phyloP scores from a whole-genome alignment of 2,888 invertebrate genomes.

The Helobdella robusta region DNA sequence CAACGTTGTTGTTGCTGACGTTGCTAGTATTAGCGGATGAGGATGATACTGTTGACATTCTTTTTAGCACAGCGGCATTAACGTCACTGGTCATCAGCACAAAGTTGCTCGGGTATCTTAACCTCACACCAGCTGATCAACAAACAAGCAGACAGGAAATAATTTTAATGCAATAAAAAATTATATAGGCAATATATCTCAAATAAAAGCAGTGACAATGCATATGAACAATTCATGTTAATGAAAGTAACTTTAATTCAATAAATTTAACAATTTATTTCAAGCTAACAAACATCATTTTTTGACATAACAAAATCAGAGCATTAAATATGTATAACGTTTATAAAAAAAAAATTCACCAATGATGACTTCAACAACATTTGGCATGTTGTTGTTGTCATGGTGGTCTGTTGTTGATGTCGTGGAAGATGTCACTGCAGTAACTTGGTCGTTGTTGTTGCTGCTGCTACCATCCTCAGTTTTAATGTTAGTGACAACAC shows the following conservation, averaged over 20 bases:
- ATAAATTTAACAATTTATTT: too few species aligned
- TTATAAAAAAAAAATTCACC: too few species aligned
- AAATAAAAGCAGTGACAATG: too few species aligned
- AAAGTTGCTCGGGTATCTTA: slow-evolving; percentile 91
- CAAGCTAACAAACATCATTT: too few species aligned
- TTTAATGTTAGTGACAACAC: background rate
- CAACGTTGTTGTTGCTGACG: background rate
- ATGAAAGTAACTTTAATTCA: too few species aligned
- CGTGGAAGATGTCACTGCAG: too few species aligned
- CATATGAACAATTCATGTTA: too few species aligned
- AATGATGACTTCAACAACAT: slow-evolving; percentile 57
- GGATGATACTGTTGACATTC: slow-evolving; percentile 20
- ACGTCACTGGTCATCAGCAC: slow-evolving; percentile 60
- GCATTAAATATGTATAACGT: too few species aligned
- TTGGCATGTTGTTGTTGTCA: slow-evolving; percentile 47
- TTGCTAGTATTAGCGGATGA: background rate
- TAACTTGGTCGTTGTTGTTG: background rate
- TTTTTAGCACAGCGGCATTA: slow-evolving; percentile 36
- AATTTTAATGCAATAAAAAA: background rate
- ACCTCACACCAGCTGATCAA: slow-evolving; percentile 69
- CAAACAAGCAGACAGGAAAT: background rate
- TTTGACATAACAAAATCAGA: too few species aligned
- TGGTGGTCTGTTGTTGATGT: too few species aligned
- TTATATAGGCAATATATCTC: background rate
- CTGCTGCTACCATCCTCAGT: background rate